phyloP scores from a whole-genome alignment of 2,888 invertebrate genomes.

The Troides oblongomaculatus region DNA sequence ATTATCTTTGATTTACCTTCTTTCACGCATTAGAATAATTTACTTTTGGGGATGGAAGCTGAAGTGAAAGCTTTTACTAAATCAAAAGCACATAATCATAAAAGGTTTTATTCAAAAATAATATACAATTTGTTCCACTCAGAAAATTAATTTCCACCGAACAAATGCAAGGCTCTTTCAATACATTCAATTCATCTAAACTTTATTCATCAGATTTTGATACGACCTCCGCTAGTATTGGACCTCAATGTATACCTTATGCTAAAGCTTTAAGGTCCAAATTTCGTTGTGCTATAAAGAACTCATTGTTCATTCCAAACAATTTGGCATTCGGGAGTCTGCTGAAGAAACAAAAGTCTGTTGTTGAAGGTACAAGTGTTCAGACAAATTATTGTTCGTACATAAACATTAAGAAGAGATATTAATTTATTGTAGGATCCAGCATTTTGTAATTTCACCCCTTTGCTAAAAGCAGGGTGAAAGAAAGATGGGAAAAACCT shows the following conservation, averaged over 20 bases:
- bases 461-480: no score
- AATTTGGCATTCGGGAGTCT: constrained; percentile 1
- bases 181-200: constrained; percentile 5
- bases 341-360: constrained; percentile 7
- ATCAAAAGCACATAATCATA: no score
- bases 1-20: no score
- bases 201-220: constrained; percentile 5
- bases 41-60: no score
- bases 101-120: no score
- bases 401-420: no score
- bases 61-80: no score
- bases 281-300: neutral
- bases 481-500: no score
- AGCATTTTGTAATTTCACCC: no score
- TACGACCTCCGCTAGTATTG: neutral
- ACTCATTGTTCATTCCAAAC: neutral
- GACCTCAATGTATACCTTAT: neutral
- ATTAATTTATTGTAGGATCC: no score
- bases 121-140: neutral
- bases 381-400: no score
- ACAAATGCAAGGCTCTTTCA: constrained; percentile 2
- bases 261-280: neutral
- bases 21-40: no score
- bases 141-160: neutral
- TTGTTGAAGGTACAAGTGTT: neutral